phyloP scores from a whole-genome alignment of 2,888 invertebrate genomes.

The Ormyrus rosae region DNA sequence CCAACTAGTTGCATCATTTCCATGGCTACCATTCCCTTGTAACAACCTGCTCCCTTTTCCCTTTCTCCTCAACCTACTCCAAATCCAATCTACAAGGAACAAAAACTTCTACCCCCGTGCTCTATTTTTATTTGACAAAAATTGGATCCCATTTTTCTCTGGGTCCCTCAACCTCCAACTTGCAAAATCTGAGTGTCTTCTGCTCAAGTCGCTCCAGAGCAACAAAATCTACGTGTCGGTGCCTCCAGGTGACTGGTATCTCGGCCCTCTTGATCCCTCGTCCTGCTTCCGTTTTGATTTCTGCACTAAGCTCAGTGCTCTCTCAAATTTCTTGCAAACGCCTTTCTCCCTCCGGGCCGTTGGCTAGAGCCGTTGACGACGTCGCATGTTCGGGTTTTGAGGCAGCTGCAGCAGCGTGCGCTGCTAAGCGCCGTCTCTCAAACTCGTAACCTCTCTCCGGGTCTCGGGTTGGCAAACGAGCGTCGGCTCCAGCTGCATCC shows the following conservation, averaged over 20 bases:
- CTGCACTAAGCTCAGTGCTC: neutral
- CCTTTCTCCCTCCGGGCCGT: slow-evolving; percentile 6
- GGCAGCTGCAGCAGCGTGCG: slow-evolving; percentile 24
- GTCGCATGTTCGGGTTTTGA: slow-evolving; percentile 44
- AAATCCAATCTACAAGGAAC: too few species aligned
- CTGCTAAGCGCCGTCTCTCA: too few species aligned
- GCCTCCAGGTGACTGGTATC: neutral
- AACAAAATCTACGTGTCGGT: neutral
- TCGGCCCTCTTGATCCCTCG: neutral
- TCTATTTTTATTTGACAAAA: too few species aligned
- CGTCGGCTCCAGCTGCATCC: too few species aligned
- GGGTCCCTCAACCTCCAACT: too few species aligned
- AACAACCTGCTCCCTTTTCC: too few species aligned
- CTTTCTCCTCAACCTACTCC: neutral
- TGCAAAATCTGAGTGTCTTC: neutral
- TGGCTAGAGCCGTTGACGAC: slow-evolving; percentile 38
- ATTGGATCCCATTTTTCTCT: neutral
- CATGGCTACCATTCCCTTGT: neutral
- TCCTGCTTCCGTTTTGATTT: neutral
- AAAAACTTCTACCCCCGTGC: too few species aligned
- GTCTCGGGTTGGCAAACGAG: too few species aligned
- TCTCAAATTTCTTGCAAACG: neutral
- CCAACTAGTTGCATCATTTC: neutral
- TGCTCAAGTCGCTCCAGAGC: neutral
- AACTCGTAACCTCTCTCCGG: neutral